Base-by-base conservation (phyloP, 2,888 invertebrate genomes). In the Gastrophysa polygoni region DNA sequence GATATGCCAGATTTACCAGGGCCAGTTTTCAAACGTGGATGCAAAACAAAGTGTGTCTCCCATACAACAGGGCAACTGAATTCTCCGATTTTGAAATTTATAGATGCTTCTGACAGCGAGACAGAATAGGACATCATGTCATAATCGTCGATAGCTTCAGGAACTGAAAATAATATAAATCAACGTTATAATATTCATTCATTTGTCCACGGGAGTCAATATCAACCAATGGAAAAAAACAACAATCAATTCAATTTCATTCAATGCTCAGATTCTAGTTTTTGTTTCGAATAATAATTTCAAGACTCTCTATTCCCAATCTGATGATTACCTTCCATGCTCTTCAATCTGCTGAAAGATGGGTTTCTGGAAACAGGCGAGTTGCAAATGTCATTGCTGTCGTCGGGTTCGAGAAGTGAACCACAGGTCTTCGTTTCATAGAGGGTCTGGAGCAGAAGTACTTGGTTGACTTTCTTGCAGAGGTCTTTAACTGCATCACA, bases 51-150 rank as follows among this genome's bases (percentile, higher is more conserved):
- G 51, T 85, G 84, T 6, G 86, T 87, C 74, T 88, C 85, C 89
- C 90, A 91, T 1, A 91, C 88, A n/a, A 88, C 85, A 3, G 86
- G 86, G 77, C 92, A 93, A 44, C 88, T 85, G 78, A 92, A 92
- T 77, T 87, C 85, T 2, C 92, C 92, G 0, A 89, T 85, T 44
- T 82, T 82, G 71, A 88, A 85, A 71, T 85, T 83, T 17, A 81
- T 52, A 2, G 79, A 79, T 6, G 79, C 77, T 72, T 81, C 83
- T 66, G 82, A 68, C 79, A 82, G 71, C 78, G 77, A 75, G 8
- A 71, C 65, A 46, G 78, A 74, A 57, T 73, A 75, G 17, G 71
- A 62, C 61, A 69, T 65, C 11, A 67, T 17, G 61, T 81, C 81
- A 16, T 67, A 65, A 61, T 80, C 80, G 59, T 81, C 80, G 59